Conservation (phyloP, 2,888 invertebrate genomes). For the Carabus problematicus region DNA sequence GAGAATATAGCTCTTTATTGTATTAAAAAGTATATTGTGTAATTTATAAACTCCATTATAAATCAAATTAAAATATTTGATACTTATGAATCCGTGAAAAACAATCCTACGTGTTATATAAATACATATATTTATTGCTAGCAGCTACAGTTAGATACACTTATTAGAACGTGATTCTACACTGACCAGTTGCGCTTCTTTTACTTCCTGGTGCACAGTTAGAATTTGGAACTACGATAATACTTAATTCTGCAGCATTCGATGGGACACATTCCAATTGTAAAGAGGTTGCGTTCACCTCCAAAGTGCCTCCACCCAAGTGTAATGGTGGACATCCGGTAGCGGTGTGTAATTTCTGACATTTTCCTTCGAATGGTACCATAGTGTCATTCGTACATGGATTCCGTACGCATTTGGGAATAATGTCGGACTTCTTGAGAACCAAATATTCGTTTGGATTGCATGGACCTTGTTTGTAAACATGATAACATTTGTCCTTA, state of each 20-base stretch:
- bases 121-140: too few species aligned
- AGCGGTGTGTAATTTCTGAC: slow-evolving; percentile 58
- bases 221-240: slow-evolving; percentile 43
- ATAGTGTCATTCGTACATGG: slow-evolving; percentile 65
- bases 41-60: too few species aligned
- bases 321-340: slow-evolving; percentile 61
- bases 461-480: slow-evolving; percentile 73
- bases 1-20: too few species aligned
- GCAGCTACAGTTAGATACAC: too few species aligned
- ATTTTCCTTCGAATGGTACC: slow-evolving; percentile 60
- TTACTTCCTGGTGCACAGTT: slow-evolving; percentile 53
- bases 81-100: too few species aligned
- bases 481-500: slow-evolving; percentile 68
- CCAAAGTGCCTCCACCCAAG: slow-evolving; percentile 61
- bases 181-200: slow-evolving; percentile 50
- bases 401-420: slow-evolving; percentile 69
- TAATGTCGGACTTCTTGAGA: slow-evolving; percentile 61
- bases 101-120: too few species aligned
- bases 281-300: slow-evolving; percentile 68
- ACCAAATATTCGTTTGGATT: slow-evolving; percentile 62
- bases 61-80: too few species aligned
- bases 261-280: slow-evolving; percentile 64
- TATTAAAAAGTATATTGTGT: too few species aligned
- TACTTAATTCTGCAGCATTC: slow-evolving; percentile 44
- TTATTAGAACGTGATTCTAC: slow-evolving; percentile 44